phyloP scores from a whole-genome alignment of 2,888 invertebrate genomes.

The Leptura quadrifasciata region DNA sequence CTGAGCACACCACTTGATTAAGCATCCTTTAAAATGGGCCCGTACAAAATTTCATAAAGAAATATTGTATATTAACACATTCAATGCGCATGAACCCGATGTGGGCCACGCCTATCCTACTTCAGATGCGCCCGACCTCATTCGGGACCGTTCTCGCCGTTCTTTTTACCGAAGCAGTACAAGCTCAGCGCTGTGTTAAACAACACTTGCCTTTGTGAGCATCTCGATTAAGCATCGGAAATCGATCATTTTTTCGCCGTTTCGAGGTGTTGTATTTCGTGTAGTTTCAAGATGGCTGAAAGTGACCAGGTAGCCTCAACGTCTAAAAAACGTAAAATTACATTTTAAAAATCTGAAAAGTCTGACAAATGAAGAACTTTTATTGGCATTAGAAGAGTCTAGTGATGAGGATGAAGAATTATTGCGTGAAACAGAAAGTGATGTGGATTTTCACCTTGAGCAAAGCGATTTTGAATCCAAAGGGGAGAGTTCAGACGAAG shows the following conservation, averaged over 20 bases:
- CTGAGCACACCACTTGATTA: too few relatives aligned
- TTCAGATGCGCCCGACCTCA: not conserved
- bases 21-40: too few relatives aligned
- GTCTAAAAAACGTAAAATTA: slow-evolving; percentile 30
- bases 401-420: slow-evolving; percentile 15
- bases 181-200: not conserved
- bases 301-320: slow-evolving; percentile 25
- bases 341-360: slow-evolving; percentile 30
- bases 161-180: not conserved
- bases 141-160: not conserved
- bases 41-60: too few relatives aligned
- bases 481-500: slow-evolving; percentile 9
- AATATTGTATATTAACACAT: too few relatives aligned
- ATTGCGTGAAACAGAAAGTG: slow-evolving; percentile 3
- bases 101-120: too few relatives aligned
- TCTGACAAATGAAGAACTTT: slow-evolving; percentile 31
- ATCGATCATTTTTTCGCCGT: slow-evolving; percentile 13
- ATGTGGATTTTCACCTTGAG: not conserved
- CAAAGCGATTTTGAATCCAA: slow-evolving; percentile 15
- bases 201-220: not conserved
- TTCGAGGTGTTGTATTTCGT: not conserved
- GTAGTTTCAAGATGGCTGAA: slow-evolving; percentile 22
- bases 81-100: too few relatives aligned
- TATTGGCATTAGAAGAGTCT: not conserved
- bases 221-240: not conserved